Conservation (phyloP, 1,140 invertebrate species). For the Drosophila carrolli region DNA sequence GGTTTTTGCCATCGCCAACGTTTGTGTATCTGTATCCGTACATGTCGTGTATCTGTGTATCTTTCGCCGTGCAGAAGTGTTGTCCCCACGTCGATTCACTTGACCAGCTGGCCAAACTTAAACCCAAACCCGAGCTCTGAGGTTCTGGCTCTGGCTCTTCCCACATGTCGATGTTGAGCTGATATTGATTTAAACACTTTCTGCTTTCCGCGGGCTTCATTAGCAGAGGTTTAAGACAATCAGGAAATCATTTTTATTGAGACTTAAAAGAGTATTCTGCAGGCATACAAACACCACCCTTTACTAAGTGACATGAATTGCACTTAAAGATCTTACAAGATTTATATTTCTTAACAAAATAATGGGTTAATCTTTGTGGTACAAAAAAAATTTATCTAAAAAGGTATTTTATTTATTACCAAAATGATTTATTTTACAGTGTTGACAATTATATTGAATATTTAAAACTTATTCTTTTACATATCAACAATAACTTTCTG, state of each 20-base stretch:
- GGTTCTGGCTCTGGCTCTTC: constrained; percentile 50
- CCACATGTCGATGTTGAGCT: constrained; percentile 43
- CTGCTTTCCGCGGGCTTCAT: constrained; percentile 9
- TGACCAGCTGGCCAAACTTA: constrained; percentile 53
- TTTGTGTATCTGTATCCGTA: constrained; percentile 7
- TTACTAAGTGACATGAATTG: no score
- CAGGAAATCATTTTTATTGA: background rate
- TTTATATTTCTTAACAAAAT: no score
- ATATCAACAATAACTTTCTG: no score
- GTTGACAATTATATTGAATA: no score
- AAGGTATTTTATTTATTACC: no score
- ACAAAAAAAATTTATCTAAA: no score
- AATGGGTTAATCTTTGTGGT: no score
- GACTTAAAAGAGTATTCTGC: background rate
- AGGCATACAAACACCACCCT: background rate
- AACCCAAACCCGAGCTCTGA: background rate
- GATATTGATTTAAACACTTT: constrained; percentile 70
- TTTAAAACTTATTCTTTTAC: no score
- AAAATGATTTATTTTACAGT: background rate
- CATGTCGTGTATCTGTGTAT: constrained; percentile 26
- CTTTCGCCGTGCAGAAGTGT: background rate
- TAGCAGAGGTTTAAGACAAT: constrained; percentile 8
- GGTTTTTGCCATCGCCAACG: constrained; percentile 60
- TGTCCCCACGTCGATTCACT: constrained; percentile 33
- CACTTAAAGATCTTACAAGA: no score